Evolutionary conservation across 2,888 invertebrate species (phyloP).

Genomic region (Chloromyia formosa): DNA sequence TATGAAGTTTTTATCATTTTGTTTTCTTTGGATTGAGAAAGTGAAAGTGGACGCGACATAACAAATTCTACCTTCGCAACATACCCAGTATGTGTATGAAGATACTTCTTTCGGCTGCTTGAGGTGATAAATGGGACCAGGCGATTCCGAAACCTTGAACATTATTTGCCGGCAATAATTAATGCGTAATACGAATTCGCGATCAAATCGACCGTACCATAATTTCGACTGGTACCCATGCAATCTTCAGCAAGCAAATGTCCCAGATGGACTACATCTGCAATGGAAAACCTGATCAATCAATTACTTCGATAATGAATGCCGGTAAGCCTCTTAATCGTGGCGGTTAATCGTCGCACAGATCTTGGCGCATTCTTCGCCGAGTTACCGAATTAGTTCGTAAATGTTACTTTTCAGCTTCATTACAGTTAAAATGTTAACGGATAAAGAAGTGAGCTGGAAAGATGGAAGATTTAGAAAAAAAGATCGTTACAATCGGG

Average conservation of each 20-base stretch:
- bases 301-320: conserved; percentile 11
- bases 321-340: conserved; percentile 1
- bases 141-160: conserved; percentile 7
- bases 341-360: not conserved
- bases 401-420: not conserved
- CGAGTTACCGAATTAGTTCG: conserved; percentile 11
- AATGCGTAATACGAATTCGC: conserved; percentile 10
- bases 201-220: conserved; percentile 19
- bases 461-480: no score
- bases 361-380: not conserved
- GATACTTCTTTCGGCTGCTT: not conserved
- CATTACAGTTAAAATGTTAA: not conserved
- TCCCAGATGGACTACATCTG: conserved; percentile 1
- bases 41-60: conserved; percentile 14
- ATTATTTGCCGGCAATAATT: conserved; percentile 24
- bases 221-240: conserved; percentile 17
- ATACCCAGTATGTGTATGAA: not conserved
- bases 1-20: not conserved
- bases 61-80: not conserved
- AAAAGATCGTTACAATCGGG: no score
- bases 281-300: conserved; percentile 23
- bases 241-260: not conserved
- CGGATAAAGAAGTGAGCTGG: not conserved
- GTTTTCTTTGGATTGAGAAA: not conserved
- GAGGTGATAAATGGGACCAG: conserved; percentile 16